These are phyloP conservation scores for Rhinichthys osculus DNA, from an alignment of 2,797 vertebrate species.

Conservation along the genomic window DNA sequence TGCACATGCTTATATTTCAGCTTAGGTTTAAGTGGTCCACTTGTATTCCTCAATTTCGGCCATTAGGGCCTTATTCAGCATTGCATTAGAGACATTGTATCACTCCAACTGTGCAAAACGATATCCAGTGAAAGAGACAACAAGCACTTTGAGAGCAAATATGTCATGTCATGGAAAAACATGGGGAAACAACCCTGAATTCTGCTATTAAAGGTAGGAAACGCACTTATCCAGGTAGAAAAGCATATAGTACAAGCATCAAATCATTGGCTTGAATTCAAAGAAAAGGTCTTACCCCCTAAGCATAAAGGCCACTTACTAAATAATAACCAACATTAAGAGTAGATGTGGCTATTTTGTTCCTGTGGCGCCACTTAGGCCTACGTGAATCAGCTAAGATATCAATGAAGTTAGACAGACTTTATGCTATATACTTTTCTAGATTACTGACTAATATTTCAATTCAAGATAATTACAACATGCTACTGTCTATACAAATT, in stretches of 20 bases:
- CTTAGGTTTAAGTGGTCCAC: constrained; percentile 5
- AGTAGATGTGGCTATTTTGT: constrained; percentile 7
- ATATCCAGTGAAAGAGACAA: constrained; percentile 37
- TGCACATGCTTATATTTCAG: not conserved
- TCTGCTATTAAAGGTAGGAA: constrained; percentile 24
- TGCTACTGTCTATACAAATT: not conserved
- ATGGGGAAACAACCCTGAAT: constrained; percentile 12
- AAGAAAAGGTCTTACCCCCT: constrained; percentile 24
- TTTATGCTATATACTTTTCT: not conserved
- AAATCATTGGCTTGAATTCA: constrained; percentile 53
- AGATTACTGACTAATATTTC: not conserved
- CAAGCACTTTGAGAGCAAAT: constrained; percentile 41
- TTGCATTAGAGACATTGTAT: constrained; percentile 18
- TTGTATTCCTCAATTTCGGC: constrained; percentile 5
- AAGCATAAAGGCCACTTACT: constrained; percentile 45
- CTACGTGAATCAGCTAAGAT: not conserved
- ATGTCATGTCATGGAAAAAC: constrained; percentile 28
- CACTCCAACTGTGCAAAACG: constrained; percentile 4
- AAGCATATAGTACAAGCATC: constrained; percentile 42
- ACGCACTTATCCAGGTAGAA: constrained; percentile 19
- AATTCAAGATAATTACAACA: not conserved
- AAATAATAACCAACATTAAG: constrained; percentile 48
- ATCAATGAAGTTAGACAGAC: not conserved
- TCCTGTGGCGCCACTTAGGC: not conserved
- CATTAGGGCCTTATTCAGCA: constrained; percentile 28